Conservation (phyloP, 2,113 vertebrate species). For the Leptodactylus fuscus region DNA sequence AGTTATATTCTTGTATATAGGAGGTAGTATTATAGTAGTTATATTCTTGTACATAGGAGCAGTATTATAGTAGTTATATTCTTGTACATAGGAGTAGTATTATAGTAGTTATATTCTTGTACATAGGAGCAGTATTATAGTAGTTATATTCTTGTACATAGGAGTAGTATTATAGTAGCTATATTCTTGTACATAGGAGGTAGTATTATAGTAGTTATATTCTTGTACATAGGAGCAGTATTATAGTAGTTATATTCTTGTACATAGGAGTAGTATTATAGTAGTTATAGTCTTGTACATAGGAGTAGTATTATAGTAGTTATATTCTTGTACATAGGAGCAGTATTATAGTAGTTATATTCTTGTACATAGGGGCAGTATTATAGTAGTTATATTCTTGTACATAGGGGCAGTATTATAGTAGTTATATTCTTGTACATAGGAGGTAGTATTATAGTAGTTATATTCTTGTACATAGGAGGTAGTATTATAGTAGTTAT, state of each 20-base stretch:
- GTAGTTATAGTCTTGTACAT: too few species aligned
- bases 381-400: too few species aligned
- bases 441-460: slow-evolving; percentile 3
- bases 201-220: too few species aligned
- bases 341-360: slow-evolving; percentile 1
- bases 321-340: not conserved
- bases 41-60: not conserved
- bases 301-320: not conserved
- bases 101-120: slow-evolving; percentile 1
- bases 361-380: too few species aligned
- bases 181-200: too few species aligned
- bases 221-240: too few species aligned
- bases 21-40: not conserved
- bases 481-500: slow-evolving; percentile 1
- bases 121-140: not conserved
- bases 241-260: too few species aligned
- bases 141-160: not conserved
- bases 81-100: not conserved
- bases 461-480: slow-evolving; percentile 4
- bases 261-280: too few species aligned
- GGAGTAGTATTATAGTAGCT: too few species aligned
- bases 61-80: slow-evolving; percentile 18
- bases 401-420: not conserved
- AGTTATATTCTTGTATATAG: slow-evolving; percentile 7
- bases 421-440: slow-evolving; percentile 3